A percentile compares a stretch with the other conserved stretches of the same genome.
Evolutionary conservation across 2,888 invertebrate species (phyloP).

Genomic region (Catocala fraxini): DNA sequence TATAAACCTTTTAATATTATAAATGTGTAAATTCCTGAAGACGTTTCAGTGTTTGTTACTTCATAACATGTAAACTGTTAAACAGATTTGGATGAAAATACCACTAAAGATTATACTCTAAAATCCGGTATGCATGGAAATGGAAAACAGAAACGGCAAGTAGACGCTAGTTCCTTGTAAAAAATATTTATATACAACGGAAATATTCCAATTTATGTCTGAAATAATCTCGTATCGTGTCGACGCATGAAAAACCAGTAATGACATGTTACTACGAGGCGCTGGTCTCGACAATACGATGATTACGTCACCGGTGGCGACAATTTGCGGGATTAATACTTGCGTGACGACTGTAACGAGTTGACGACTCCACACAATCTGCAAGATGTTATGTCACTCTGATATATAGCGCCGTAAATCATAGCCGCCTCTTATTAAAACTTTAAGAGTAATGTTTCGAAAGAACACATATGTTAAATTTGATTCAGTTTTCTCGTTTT

Average conservation of each 20-base stretch:
- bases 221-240: not conserved
- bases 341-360: slow-evolving; percentile 12
- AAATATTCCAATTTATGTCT: not conserved
- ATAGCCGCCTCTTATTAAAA: slow-evolving; percentile 19
- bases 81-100: too few relatives aligned
- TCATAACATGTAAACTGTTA: too few relatives aligned
- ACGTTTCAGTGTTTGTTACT: too few relatives aligned
- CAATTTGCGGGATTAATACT: slow-evolving; percentile 40
- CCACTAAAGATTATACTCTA: too few relatives aligned
- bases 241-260: not conserved
- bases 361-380: slow-evolving; percentile 25
- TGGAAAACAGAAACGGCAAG: too few relatives aligned
- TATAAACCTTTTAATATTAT: too few relatives aligned
- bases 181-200: too few relatives aligned
- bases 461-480: too few relatives aligned
- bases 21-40: too few relatives aligned
- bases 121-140: too few relatives aligned
- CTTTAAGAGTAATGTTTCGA: not conserved
- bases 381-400: slow-evolving; percentile 17
- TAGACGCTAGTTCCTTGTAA: too few relatives aligned
- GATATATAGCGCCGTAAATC: slow-evolving; percentile 20
- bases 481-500: too few relatives aligned
- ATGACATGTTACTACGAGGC: not conserved
- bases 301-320: slow-evolving; percentile 31
- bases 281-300: slow-evolving; percentile 19